phyloP scores from a whole-genome alignment of 2,888 invertebrate genomes.

The Xestobium rufovillosum region DNA sequence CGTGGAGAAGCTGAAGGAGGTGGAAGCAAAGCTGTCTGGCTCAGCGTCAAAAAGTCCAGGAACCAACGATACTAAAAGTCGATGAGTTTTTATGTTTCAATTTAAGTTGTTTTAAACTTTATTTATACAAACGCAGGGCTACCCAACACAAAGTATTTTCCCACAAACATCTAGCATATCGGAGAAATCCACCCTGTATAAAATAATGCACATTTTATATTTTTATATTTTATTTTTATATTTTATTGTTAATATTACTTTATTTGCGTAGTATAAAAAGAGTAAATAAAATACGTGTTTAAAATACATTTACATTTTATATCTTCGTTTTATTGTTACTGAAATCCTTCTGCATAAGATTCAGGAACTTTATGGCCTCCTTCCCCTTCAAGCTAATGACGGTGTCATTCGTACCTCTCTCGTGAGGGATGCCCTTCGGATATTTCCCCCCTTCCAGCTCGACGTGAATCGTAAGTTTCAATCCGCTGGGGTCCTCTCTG shows the following conservation, averaged over 20 bases:
- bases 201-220: too few relatives aligned
- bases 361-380: slow-evolving; percentile 22
- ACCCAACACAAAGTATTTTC: too few relatives aligned
- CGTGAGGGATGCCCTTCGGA: slow-evolving; percentile 19
- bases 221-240: too few relatives aligned
- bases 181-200: too few relatives aligned
- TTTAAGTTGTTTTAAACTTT: neutral
- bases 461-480: slow-evolving; percentile 19
- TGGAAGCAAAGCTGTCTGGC: too few relatives aligned
- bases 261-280: slow-evolving; percentile 1
- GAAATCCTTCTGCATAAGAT: slow-evolving; percentile 19
- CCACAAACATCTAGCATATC: too few relatives aligned
- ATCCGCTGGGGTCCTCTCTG: slow-evolving; percentile 10
- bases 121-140: too few relatives aligned
- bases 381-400: slow-evolving; percentile 16
- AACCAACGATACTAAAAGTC: slow-evolving; percentile 10
- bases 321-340: slow-evolving; percentile 22
- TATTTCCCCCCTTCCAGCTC: slow-evolving; percentile 18
- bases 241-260: too few relatives aligned
- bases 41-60: slow-evolving; percentile 23
- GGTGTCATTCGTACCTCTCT: slow-evolving; percentile 8
- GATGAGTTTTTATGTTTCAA: slow-evolving; percentile 6
- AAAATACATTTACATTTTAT: slow-evolving; percentile 11
- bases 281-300: slow-evolving; percentile 1
- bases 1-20: slow-evolving; percentile 27